Evolutionary conservation across 2,888 invertebrate genomes (phyloP).

Genomic region (Mechanitis mazaeus): DNA sequence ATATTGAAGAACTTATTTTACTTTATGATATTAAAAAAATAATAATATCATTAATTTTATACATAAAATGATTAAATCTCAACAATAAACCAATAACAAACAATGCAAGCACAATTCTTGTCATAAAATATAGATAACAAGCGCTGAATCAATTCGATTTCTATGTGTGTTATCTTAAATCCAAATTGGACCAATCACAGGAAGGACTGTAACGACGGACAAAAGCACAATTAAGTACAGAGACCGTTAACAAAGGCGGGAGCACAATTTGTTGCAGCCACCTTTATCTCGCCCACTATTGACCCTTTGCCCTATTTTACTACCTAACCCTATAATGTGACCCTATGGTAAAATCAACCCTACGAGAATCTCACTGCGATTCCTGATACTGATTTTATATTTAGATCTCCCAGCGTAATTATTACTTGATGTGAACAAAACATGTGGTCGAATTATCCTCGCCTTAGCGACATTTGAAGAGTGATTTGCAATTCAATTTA

Average conservation of each 20-base stretch:
- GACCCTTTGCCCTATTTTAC: constrained; percentile 73
- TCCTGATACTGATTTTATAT: constrained; percentile 18
- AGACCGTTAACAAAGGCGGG: constrained; percentile 68
- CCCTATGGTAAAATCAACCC: constrained; percentile 36
- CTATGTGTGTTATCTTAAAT: constrained; percentile 44
- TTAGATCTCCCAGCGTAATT: constrained; percentile 38
- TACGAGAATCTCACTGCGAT: constrained; percentile 14
- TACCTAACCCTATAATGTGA: constrained; percentile 46
- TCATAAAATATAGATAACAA: constrained; percentile 19
- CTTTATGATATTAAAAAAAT: too few relatives aligned
- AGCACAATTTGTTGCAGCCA: constrained; percentile 75
- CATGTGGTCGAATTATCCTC: constrained; percentile 69
- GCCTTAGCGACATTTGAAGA: constrained; percentile 69
- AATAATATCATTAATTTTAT: too few relatives aligned
- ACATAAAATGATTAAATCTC: too few relatives aligned
- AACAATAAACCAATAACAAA: constrained; percentile 8
- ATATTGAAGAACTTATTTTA: too few relatives aligned
- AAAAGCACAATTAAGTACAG: constrained; percentile 76
- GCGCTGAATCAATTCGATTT: constrained; percentile 30
- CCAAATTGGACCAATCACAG: constrained; percentile 55
- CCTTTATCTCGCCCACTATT: constrained; percentile 71
- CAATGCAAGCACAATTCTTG: constrained; percentile 19
- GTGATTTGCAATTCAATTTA: constrained; percentile 62
- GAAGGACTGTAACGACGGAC: constrained; percentile 53
- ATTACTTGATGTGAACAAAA: constrained; percentile 70